Base-by-base conservation (phyloP, 2,888 invertebrate genomes). In the Galerucella pusilla region DNA sequence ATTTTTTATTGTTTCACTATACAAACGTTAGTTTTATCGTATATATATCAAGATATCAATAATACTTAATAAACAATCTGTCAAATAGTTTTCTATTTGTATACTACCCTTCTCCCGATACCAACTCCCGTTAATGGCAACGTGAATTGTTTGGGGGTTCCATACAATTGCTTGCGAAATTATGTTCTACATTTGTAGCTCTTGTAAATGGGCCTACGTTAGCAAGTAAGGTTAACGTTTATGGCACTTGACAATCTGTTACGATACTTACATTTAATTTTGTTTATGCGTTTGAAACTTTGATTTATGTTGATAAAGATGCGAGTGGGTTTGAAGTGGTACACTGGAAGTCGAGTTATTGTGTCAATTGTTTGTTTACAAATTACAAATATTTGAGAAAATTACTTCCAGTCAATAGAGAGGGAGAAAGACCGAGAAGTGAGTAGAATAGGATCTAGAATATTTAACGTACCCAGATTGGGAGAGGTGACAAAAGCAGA, bases 221-320 rank as follows among this genome's bases (percentile, higher is more conserved):
- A 69, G 74, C 76, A 77, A 80, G 78, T 80, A 78, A 42, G 78
- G 79, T 74, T 76, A 76, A 77, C 69, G 73, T 28, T 72, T 78
- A 85, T 82, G 75, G 80, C 80, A 74, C 84, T 85, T 77, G 81
- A 84, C 84, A 85, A 82, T 85, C 83, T 85, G 85, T 81, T 79
- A 74, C 77, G 69, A 74, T 79, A 77, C 75, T 79, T 78, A 73
- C 70, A 69, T 76, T 68, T 79, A 80, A 81, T 82, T 81, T 81
- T 82, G 81, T 82, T 81, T 81, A 79, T 81, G 80, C 76, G 77
- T 77, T 75, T 74, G 72, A 64, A 65, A 74, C 72, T 75, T 70
- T 70, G 60, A 73, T 70, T 71, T 70, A 71, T 67, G 66, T 72
- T 60, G 66, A 66, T 66, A 66, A 72, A 66, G 72, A 72, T 71